Conservation (phyloP, 2,113 vertebrate species). For the Microcebus murinus region DNA sequence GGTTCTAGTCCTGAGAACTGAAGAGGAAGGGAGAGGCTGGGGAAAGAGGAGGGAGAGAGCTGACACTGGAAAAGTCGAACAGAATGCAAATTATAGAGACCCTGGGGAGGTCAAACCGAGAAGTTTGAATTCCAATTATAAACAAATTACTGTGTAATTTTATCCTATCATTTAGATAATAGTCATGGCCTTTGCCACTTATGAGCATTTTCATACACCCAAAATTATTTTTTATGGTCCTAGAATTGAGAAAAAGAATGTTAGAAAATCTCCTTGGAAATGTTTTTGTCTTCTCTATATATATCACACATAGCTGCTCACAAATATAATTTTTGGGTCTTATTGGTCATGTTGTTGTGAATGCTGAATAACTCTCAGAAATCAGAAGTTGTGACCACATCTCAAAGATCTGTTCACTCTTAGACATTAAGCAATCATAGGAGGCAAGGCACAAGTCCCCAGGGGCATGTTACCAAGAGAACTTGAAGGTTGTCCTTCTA, state of each 20-base stretch:
- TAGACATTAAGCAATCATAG: not conserved
- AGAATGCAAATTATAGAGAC: not conserved
- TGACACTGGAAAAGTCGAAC: not conserved
- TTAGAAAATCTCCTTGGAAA: not conserved
- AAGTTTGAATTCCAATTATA: not conserved
- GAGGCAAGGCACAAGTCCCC: not conserved
- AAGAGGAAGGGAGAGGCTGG: rapidly evolving
- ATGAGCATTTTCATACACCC: not conserved
- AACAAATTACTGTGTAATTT: not conserved
- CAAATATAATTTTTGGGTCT: not conserved
- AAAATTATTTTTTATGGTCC: not conserved
- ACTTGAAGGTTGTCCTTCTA: too few species aligned
- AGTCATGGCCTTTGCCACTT: not conserved
- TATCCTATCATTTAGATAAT: not conserved
- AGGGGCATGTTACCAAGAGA: not conserved
- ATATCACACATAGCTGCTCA: not conserved
- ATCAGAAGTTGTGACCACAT: not conserved
- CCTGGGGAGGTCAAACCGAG: not conserved
- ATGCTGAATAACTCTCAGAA: not conserved
- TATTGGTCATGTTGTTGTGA: not conserved
- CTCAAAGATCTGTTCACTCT: not conserved
- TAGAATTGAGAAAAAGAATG: not conserved
- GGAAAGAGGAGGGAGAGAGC: not conserved
- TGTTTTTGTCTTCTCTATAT: not conserved
- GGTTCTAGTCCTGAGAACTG: not conserved